Evolutionary conservation across 2,113 vertebrate genomes (phyloP).

Genomic region (Heloderma charlesbogerti): DNA sequence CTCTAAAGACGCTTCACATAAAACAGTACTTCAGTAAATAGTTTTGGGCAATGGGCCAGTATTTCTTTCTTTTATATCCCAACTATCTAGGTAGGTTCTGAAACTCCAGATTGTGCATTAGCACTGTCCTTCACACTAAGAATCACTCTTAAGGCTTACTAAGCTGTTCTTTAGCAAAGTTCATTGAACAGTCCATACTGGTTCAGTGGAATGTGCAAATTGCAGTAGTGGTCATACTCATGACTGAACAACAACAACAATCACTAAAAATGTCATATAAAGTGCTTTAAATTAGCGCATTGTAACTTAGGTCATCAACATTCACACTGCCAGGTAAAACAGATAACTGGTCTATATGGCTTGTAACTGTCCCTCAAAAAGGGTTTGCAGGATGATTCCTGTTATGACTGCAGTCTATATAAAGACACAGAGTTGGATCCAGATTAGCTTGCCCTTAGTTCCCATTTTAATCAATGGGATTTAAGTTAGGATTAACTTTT

Average conservation of each 20-base stretch:
- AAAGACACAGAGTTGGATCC: background rate
- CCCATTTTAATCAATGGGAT: background rate
- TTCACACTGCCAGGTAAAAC: background rate
- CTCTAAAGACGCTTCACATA: background rate
- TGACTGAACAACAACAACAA: too few relatives aligned
- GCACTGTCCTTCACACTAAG: background rate
- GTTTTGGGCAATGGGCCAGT: slow-evolving; percentile 39
- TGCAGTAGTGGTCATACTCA: background rate
- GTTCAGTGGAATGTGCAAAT: slow-evolving; percentile 7
- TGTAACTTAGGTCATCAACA: background rate
- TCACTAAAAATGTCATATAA: background rate
- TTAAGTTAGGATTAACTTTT: background rate
- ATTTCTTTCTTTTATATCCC: slow-evolving; percentile 45
- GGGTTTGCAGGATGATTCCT: background rate
- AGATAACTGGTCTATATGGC: background rate
- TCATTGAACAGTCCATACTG: background rate
- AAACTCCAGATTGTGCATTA: slow-evolving; percentile 28
- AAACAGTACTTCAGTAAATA: slow-evolving; percentile 16
- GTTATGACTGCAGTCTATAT: background rate
- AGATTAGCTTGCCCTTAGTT: background rate
- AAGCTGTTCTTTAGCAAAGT: slow-evolving; percentile 30
- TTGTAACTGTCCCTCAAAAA: background rate
- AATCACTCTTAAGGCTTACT: slow-evolving; percentile 9
- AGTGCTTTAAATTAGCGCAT: background rate
- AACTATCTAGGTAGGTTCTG: slow-evolving; percentile 39